A percentile compares a stretch with the other conserved stretches of the same genome.
Conservation (phyloP, 2,797 vertebrate species). For the Scolopax bukidnonensis region DNA sequence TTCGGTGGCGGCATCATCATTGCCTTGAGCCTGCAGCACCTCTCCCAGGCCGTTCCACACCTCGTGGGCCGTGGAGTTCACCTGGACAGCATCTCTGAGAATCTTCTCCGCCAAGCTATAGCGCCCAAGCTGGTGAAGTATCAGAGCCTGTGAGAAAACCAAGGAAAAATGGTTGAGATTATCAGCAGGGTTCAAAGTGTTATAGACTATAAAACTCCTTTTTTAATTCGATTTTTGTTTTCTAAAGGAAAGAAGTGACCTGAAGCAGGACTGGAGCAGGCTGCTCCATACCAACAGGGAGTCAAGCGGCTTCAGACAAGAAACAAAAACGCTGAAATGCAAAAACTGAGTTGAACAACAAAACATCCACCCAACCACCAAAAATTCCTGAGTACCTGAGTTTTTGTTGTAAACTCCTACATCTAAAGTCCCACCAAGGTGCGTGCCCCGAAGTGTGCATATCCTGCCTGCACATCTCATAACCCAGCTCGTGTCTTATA, state of each 20-base stretch:
- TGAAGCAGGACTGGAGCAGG: background rate
- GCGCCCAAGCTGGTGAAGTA: slow-evolving; percentile 94
- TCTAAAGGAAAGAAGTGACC: background rate
- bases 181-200: background rate
- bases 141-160: slow-evolving; percentile 86
- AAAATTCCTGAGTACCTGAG: background rate
- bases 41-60: slow-evolving; percentile 97
- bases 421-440: background rate
- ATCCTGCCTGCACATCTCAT: background rate
- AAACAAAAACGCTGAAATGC: background rate
- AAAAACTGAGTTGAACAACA: background rate
- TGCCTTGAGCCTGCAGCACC: slow-evolving; percentile 96
- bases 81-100: slow-evolving; percentile 93
- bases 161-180: background rate
- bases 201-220: background rate
- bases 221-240: background rate
- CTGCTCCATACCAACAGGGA: background rate
- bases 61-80: slow-evolving; percentile 95
- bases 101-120: slow-evolving; percentile 95
- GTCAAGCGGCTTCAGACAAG: background rate
- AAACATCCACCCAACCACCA: background rate
- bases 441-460: background rate
- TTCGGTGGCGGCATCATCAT: slow-evolving; percentile 91
- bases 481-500: background rate
- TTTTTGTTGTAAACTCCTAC: background rate